Conservation (phyloP, 1,140 invertebrate species). For the Chironomus striatipennis region DNA sequence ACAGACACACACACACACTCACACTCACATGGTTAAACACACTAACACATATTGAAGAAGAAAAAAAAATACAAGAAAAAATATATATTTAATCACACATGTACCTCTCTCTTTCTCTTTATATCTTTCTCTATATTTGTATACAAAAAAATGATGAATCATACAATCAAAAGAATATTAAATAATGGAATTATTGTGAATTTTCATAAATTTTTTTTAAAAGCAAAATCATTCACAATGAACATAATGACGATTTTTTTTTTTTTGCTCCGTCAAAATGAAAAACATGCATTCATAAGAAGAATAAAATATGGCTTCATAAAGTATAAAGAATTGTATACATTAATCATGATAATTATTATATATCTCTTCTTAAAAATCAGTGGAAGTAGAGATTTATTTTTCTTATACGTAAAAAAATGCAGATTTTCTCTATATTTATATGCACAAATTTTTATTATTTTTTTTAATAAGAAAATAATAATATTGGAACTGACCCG, state of each 20-base stretch:
- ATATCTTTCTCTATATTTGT: not conserved
- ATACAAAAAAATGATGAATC: slow-evolving; percentile 1
- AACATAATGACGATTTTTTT: not conserved
- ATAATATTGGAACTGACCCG: too few species aligned
- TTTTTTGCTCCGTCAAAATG: not conserved
- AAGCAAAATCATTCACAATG: not conserved
- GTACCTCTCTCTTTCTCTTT: slow-evolving; percentile 23
- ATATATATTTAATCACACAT: slow-evolving; percentile 17
- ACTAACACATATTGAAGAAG: not conserved
- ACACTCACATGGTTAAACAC: too few species aligned
- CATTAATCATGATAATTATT: too few species aligned
- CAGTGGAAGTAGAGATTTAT: too few species aligned
- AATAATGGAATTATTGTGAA: not conserved
- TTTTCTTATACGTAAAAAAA: too few species aligned
- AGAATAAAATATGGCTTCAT: slow-evolving; percentile 7
- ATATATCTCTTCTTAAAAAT: too few species aligned
- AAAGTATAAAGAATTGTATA: too few species aligned
- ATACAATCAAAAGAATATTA: not conserved
- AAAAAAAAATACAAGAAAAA: too few species aligned
- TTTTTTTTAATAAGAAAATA: too few species aligned
- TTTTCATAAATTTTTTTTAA: not conserved
- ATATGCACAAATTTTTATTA: too few species aligned
- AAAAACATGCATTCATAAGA: not conserved
- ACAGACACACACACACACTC: too few species aligned
- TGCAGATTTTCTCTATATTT: too few species aligned